phyloP scores from a whole-genome alignment of 2,113 vertebrate genomes.

The Plectropomus leopardus region DNA sequence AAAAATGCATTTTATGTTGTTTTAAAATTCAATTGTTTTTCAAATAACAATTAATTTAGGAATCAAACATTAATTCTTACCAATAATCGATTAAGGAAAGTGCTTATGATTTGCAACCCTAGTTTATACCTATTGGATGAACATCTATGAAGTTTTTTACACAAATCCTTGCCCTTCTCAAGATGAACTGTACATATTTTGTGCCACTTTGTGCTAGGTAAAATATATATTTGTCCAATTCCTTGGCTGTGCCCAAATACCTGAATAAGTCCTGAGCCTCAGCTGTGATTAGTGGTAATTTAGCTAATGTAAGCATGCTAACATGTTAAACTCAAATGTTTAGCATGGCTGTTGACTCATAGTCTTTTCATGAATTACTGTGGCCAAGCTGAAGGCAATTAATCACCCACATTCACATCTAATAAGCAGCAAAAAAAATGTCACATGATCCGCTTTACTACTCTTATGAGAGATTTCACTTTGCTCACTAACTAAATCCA shows the following conservation, averaged over 20 bases:
- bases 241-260: background rate
- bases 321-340: background rate
- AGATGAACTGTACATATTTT: too few species aligned
- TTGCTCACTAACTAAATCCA: constrained; percentile 24
- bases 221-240: background rate
- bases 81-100: too few species aligned
- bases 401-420: constrained; percentile 14
- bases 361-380: background rate
- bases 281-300: background rate
- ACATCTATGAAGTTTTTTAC: too few species aligned
- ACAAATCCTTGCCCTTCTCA: too few species aligned
- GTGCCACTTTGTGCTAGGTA: background rate
- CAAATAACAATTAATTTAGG: too few species aligned
- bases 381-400: constrained; percentile 2
- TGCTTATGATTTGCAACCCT: too few species aligned
- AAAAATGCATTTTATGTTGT: too few species aligned
- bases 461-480: background rate
- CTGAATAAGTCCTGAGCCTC: background rate
- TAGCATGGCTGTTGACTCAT: too few species aligned
- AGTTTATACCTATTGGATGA: background rate
- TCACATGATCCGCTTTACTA: constrained; percentile 10
- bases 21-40: too few species aligned
- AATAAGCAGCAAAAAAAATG: background rate
- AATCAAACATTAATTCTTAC: too few species aligned
- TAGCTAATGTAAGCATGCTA: background rate